phyloP scores from a whole-genome alignment of 2,888 invertebrate species.

The Sinodicranocentrus sp. region DNA sequence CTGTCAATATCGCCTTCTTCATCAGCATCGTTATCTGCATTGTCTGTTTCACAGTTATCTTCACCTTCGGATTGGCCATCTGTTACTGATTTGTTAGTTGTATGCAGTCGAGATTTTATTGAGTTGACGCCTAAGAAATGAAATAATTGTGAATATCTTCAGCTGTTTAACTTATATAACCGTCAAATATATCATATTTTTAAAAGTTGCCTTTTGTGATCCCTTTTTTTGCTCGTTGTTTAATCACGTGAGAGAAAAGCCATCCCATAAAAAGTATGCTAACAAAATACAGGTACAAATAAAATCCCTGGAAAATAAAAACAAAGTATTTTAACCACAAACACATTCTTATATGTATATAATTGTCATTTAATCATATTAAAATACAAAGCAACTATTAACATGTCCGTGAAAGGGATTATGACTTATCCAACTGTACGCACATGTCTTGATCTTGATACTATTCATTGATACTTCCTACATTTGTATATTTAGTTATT shows the following conservation, averaged over 20 bases:
- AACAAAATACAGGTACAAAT: slow-evolving; percentile 91
- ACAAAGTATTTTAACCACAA: too few relatives aligned
- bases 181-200: too few relatives aligned
- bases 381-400: too few relatives aligned
- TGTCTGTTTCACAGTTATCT: slow-evolving; percentile 17
- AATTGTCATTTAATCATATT: too few relatives aligned
- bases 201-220: slow-evolving; percentile 63
- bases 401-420: too few relatives aligned
- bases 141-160: too few relatives aligned
- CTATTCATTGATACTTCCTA: too few relatives aligned
- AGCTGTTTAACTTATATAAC: too few relatives aligned
- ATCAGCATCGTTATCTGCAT: slow-evolving; percentile 7
- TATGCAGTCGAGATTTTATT: slow-evolving; percentile 53
- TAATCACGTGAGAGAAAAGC: slow-evolving; percentile 88
- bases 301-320: slow-evolving; percentile 85
- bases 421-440: too few relatives aligned
- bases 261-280: slow-evolving; percentile 91
- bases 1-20: slow-evolving; percentile 16
- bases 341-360: too few relatives aligned
- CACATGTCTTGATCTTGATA: too few relatives aligned
- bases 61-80: slow-evolving; percentile 26
- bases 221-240: slow-evolving; percentile 79
- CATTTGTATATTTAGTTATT: too few relatives aligned
- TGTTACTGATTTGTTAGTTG: slow-evolving; percentile 25
- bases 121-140: slow-evolving; percentile 54